Evolutionary conservation across 2,113 vertebrate genomes (phyloP).

Genomic region (Epinephelus moara): DNA sequence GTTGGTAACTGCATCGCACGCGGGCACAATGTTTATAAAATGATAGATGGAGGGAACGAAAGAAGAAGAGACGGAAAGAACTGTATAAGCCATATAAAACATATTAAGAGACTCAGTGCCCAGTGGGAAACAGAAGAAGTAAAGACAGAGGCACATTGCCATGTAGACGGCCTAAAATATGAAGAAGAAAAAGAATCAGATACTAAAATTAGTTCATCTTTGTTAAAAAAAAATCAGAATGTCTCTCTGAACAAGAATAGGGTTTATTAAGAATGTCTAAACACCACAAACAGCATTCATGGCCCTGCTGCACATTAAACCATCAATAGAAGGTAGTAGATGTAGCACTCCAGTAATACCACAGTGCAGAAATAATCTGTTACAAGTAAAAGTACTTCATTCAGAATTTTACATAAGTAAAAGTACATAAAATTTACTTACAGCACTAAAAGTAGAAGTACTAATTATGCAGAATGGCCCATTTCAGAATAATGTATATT

Average conservation of each 20-base stretch:
- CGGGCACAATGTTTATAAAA: conserved; percentile 29
- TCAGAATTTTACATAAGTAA: neutral
- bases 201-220: neutral
- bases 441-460: neutral
- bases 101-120: conserved; percentile 7
- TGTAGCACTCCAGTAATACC: neutral
- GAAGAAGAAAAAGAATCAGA: neutral
- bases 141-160: conserved; percentile 6
- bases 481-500: too few species aligned
- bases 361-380: neutral
- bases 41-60: conserved; percentile 40
- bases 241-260: neutral
- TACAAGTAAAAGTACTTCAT: neutral
- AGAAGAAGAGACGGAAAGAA: conserved; percentile 27
- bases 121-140: conserved; percentile 23
- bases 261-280: neutral
- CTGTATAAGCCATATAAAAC: conserved; percentile 37
- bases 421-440: neutral
- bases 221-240: conserved; percentile 3
- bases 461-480: too few species aligned
- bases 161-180: neutral
- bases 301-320: neutral
- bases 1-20: conserved; percentile 7
- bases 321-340: neutral
- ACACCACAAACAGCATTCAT: neutral